Base-by-base conservation (phyloP, 2,797 vertebrate genomes). In the Amblyraja radiata region DNA sequence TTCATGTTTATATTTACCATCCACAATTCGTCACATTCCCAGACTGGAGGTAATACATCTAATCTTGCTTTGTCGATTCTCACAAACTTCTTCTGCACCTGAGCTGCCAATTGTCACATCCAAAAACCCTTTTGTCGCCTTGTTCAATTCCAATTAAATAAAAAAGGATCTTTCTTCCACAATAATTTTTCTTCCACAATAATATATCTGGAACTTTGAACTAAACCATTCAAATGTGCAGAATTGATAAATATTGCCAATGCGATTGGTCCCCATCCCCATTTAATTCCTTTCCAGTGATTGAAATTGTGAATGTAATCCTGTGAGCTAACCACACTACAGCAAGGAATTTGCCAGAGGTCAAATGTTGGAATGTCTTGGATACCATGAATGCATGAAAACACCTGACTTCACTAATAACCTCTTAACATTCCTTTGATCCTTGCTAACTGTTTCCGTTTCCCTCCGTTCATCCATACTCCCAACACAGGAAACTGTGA, bases 391-490 rank as follows among this genome's bases (percentile, higher is more conserved):
- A 88, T 88, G 16, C 61, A 32, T 21, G n/a, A 32, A 88, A 88
- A 88, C n/a, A 88, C 84, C 61, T 88, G 61, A 86, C 58, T 63
- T n/a, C 13, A 65, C 83, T 86, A 86, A 86, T 88, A 63, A 88
- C 32, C 84, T 88, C 84, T 88, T 88, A 88, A 88, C 84, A 88
- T 88, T 68, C 84, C 84, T 88, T 88, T 88, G 84, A 68, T 32
- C 28, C 28, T 88, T 63, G 32, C 84, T 88, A 61, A n/a, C 61
- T 65, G n/a, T n/a, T 88, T 32, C 32, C 23, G 61, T 88, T 84
- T 65, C 83, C 58, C 28, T 63, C 58, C 63, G 58, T 9, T n/a
- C 32, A n/a, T 23, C 54, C 9, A n/a, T 61, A 18, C 58, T 6
- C 16, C 16, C 58, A 65, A 14, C 63, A 32, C 11, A 86, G 83